phyloP scores from a whole-genome alignment of 1,140 invertebrate genomes.

The Drosophila parabipectinata region DNA sequence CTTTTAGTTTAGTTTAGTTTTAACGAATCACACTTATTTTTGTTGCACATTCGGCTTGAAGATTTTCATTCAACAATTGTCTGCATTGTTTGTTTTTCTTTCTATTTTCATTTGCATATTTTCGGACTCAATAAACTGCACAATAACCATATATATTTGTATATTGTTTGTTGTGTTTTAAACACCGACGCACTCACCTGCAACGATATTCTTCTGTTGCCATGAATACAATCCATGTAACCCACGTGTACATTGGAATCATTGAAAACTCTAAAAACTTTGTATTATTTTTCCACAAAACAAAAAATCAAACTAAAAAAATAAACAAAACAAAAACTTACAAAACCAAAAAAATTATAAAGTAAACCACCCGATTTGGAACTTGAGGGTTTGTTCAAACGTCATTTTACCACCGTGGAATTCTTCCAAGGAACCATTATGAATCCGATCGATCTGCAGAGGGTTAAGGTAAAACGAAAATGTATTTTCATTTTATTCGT shows the following conservation, averaged over 20 bases:
- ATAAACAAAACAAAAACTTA: slow-evolving; percentile 21
- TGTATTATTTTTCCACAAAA: slow-evolving; percentile 70
- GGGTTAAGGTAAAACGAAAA: slow-evolving; percentile 95
- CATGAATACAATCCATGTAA: slow-evolving; percentile 57
- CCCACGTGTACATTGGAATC: slow-evolving; percentile 68
- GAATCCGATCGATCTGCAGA: slow-evolving; percentile 99
- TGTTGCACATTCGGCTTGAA: slow-evolving; percentile 47
- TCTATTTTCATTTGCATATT: slow-evolving; percentile 67
- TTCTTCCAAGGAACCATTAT: slow-evolving; percentile 99
- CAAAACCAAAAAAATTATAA: slow-evolving; percentile 60
- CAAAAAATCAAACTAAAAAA: slow-evolving; percentile 32
- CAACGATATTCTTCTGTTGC: slow-evolving; percentile 56
- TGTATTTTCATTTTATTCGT: slow-evolving; percentile 78
- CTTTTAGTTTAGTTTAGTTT: slow-evolving; percentile 41
- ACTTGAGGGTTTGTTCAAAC: slow-evolving; percentile 99
- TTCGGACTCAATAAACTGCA: slow-evolving; percentile 54
- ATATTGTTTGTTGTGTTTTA: slow-evolving; percentile 61
- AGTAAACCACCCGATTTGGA: slow-evolving; percentile 98
- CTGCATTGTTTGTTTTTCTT: slow-evolving; percentile 44
- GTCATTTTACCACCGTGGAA: slow-evolving; percentile 99
- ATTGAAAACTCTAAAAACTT: slow-evolving; percentile 70
- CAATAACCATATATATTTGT: slow-evolving; percentile 52
- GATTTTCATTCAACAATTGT: slow-evolving; percentile 44
- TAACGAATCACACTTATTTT: slow-evolving; percentile 28
- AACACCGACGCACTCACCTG: slow-evolving; percentile 35